A percentile compares a stretch with the other conserved stretches of the same genome.
phyloP scores from a whole-genome alignment of 2,888 invertebrate species.

The Aphodius sticticus region DNA sequence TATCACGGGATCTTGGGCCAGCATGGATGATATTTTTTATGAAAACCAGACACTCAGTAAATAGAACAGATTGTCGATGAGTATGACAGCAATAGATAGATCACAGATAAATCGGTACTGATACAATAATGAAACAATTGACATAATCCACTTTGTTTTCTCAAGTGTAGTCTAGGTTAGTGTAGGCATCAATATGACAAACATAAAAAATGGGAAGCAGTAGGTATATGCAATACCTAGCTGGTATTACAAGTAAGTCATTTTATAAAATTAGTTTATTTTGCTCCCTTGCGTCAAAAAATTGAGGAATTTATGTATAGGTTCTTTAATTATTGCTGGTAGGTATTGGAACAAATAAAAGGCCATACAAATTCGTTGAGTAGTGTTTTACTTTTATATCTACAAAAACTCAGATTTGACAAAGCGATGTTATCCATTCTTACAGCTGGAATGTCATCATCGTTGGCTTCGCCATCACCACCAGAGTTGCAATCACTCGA shows the following conservation, averaged over 20 bases:
- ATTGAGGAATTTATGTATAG: neutral
- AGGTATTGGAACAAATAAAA: no score
- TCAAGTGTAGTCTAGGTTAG: neutral
- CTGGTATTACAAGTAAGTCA: neutral
- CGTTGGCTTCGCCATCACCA: slow-evolving; percentile 44
- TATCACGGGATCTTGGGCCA: no score
- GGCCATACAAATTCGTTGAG: neutral
- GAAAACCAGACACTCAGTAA: no score
- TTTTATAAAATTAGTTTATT: neutral
- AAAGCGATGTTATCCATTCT: slow-evolving; percentile 39
- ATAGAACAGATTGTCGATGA: no score
- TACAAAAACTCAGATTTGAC: neutral
- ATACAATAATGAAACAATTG: neutral
- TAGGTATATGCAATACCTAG: neutral
- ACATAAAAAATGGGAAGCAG: neutral
- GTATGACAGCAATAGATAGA: neutral
- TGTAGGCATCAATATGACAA: neutral
- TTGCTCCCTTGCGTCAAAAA: neutral
- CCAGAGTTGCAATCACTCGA: slow-evolving; percentile 39
- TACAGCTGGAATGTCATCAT: slow-evolving; percentile 36
- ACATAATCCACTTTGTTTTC: neutral
- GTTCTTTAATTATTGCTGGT: neutral
- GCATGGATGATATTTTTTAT: no score
- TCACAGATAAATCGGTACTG: neutral
- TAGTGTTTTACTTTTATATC: neutral